Evolutionary conservation across 2,797 vertebrate genomes (phyloP).

Genomic region (Dromococcyx pavoninus): DNA sequence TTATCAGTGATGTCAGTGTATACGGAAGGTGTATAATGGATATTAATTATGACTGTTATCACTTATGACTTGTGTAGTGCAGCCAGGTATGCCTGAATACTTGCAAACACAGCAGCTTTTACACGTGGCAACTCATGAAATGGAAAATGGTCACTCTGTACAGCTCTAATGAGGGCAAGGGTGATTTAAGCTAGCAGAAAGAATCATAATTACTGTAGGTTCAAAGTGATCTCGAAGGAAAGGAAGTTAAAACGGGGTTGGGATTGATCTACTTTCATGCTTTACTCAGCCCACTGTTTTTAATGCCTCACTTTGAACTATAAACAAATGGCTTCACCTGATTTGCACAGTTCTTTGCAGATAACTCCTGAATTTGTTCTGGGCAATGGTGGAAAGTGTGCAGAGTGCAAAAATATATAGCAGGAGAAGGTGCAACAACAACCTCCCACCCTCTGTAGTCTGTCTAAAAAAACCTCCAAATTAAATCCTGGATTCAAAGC

Average conservation of each 20-base stretch:
- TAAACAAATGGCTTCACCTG: constrained; percentile 57
- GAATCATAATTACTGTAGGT: constrained; percentile 70
- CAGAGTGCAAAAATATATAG: not conserved
- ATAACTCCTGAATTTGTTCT: not conserved
- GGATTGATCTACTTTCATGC: constrained; percentile 65
- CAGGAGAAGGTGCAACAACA: not conserved
- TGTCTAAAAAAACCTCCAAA: not conserved
- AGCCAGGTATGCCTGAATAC: constrained; percentile 65
- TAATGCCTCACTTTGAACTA: constrained; percentile 48
- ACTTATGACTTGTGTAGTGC: constrained; percentile 55
- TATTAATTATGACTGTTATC: constrained; percentile 72
- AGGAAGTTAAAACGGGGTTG: constrained; percentile 48
- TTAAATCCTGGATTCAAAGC: not conserved
- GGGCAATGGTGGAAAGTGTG: not conserved
- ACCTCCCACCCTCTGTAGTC: not conserved
- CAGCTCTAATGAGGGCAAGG: constrained; percentile 64
- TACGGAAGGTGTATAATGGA: constrained; percentile 63
- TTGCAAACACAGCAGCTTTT: constrained; percentile 67
- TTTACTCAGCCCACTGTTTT: constrained; percentile 52
- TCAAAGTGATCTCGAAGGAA: constrained; percentile 67
- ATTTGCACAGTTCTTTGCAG: constrained; percentile 16
- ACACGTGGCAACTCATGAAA: constrained; percentile 65
- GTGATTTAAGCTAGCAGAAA: constrained; percentile 70
- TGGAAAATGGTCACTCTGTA: constrained; percentile 66
- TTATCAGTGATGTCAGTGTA: constrained; percentile 57